Evolutionary conservation across 2,797 vertebrate genomes (phyloP).

Genomic region (Sebastes flavidus): DNA sequence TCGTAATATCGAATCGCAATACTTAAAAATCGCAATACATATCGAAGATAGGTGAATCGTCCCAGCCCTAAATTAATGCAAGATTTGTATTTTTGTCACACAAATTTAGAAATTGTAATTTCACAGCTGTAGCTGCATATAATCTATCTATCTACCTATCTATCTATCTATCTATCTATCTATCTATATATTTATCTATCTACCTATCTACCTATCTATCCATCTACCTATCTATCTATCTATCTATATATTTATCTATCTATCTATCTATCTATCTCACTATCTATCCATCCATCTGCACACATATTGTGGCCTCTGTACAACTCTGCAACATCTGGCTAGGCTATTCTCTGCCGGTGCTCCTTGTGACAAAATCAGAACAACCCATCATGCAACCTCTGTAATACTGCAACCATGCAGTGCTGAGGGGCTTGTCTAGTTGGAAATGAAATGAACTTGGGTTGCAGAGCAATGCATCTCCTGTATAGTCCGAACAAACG

Average conservation of each 20-base stretch:
- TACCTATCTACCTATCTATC: not conserved
- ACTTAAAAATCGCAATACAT: too few species aligned
- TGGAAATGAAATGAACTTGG: not conserved
- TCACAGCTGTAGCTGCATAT: not conserved
- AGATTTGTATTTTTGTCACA: not conserved
- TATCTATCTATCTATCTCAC: not conserved
- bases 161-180: not conserved
- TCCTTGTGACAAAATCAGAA: not conserved
- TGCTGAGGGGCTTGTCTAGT: not conserved
- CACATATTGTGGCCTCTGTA: not conserved
- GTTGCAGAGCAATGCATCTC: not conserved
- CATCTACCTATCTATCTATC: not conserved
- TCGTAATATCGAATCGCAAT: too few species aligned
- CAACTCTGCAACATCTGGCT: slow-evolving; percentile 35
- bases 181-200: not conserved
- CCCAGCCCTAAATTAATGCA: not conserved
- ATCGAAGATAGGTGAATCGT: rapidly evolving
- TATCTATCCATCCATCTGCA: not conserved
- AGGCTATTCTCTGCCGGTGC: not conserved
- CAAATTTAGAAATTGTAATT: not conserved
- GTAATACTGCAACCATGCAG: not conserved
- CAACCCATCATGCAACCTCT: not conserved
- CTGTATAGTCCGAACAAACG: not conserved
- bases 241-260: rapidly evolving
- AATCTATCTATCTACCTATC: not conserved